Evolutionary conservation across 2,797 vertebrate species (phyloP), one percentile per base, ranked within the genome.

Genomic region (Mustela erminea): DNA sequence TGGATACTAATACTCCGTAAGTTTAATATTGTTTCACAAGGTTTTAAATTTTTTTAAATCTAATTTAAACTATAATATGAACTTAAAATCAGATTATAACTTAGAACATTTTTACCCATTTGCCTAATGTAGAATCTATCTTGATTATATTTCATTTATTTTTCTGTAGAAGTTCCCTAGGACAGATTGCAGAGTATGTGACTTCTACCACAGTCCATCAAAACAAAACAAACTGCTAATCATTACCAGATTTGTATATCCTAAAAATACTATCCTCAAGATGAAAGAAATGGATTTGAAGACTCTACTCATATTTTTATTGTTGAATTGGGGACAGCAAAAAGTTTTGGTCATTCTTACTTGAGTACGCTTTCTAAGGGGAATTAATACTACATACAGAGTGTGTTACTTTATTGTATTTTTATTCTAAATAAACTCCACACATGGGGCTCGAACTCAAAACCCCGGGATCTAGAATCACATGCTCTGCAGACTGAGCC

Each of bases 1-100:
- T 78, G 7, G 87, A 49, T 81, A 72, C 11, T 32, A 87, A 38
- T 83, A 93, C 60, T 38, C 32, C 25, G 41, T 77, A 84, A 38
- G 43, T 96, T 74, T 75, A 18, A 46, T 58, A 80, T 6, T 89
- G 15, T 77, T 21, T 94, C 46, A 60, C 29, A 85, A 68, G 11
- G 52, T 81, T 56, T 96, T 95, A 38, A 49, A 41, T 46, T n/a
- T 75, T 78, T 70, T 18, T 54, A 93, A 95, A 62, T 81, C 41
- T 95, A 60, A 75, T 60, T 87, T 93, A 94, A 96, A 60, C 8
- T 64, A 70, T 49, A n/a, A n/a, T 49, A 41, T 84, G 62, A 38
- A 25, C 72, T 94, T 92, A 80, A 0, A 49, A 46, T 84, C 88
- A 94, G 29, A 75, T 78, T 75, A 41, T 80, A 92, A 87, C 7